phyloP scores from a whole-genome alignment of 2,888 invertebrate genomes.

The Elegia similella region DNA sequence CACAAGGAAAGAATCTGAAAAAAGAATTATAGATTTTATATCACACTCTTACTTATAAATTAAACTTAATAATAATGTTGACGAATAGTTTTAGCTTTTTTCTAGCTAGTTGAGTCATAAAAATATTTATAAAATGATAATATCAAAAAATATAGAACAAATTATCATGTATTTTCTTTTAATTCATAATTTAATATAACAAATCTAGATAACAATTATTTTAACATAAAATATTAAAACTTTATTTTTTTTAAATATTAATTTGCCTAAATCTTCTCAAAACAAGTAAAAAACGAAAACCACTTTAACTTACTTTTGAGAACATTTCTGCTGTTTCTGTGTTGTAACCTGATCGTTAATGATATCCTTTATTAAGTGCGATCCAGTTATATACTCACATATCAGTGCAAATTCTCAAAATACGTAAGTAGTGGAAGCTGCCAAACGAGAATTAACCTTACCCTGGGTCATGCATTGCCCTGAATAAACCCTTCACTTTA shows the following conservation, averaged over 20 bases:
- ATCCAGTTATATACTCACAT: slow-evolving; percentile 27
- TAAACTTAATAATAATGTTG: too few relatives aligned
- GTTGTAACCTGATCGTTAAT: slow-evolving; percentile 30
- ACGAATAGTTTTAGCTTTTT: too few relatives aligned
- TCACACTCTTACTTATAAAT: neutral
- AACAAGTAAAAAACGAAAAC: neutral
- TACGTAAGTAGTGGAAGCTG: slow-evolving; percentile 23
- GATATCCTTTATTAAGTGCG: slow-evolving; percentile 25
- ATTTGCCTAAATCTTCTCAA: neutral
- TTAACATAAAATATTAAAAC: neutral
- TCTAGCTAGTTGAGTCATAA: too few relatives aligned
- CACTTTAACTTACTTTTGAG: slow-evolving; percentile 43
- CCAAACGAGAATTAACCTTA: slow-evolving; percentile 16
- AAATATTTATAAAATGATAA: too few relatives aligned
- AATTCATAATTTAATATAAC: too few relatives aligned
- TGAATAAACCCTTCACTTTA: slow-evolving; percentile 8
- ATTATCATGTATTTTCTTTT: too few relatives aligned
- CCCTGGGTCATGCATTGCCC: slow-evolving; percentile 2
- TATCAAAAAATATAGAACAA: too few relatives aligned
- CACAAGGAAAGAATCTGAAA: slow-evolving; percentile 41
- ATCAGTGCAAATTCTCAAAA: slow-evolving; percentile 22
- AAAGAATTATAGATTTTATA: neutral
- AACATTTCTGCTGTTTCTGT: slow-evolving; percentile 39
- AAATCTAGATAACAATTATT: too few relatives aligned
- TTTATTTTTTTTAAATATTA: neutral